phyloP scores from a whole-genome alignment of 2,797 vertebrate genomes.

The Macropodus opercularis region DNA sequence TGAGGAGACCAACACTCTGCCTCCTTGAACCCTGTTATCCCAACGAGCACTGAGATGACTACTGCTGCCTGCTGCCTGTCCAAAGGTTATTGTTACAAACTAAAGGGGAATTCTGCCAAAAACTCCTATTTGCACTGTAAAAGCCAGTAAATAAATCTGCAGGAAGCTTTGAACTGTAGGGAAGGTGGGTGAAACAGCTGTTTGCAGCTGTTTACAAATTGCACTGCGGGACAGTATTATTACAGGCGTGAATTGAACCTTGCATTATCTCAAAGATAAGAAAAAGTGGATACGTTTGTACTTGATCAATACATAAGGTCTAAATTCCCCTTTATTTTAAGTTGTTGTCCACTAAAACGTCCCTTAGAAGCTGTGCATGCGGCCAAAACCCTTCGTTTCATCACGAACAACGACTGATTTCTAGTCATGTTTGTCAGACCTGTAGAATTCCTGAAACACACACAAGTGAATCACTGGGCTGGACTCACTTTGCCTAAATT shows the following conservation, averaged over 20 bases:
- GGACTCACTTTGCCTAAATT: slow-evolving; percentile 20
- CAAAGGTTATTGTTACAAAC: slow-evolving; percentile 33
- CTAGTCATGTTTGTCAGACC: neutral
- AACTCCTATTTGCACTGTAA: neutral
- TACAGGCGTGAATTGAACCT: neutral
- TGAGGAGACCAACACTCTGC: slow-evolving; percentile 62
- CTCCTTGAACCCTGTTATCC: slow-evolving; percentile 2
- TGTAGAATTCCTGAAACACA: no score
- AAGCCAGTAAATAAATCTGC: no score
- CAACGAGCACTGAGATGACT: slow-evolving; percentile 9
- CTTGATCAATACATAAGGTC: neutral
- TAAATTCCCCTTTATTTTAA: slow-evolving; percentile 54
- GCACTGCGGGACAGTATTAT: neutral
- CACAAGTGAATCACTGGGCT: slow-evolving; percentile 46
- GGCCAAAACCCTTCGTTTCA: no score
- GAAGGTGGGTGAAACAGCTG: no score
- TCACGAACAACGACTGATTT: neutral
- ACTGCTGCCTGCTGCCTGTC: slow-evolving; percentile 66
- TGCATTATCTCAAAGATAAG: neutral
- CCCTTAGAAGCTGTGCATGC: neutral
- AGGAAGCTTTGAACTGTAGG: no score
- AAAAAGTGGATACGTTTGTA: no score
- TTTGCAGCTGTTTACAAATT: neutral
- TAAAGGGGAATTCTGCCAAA: slow-evolving; percentile 56
- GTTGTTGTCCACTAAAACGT: neutral